A percentile compares a stretch with the other conserved stretches of the same genome.
Conservation (phyloP, 64 coral and sea anemone genomes). For the Montipora sp. region DNA sequence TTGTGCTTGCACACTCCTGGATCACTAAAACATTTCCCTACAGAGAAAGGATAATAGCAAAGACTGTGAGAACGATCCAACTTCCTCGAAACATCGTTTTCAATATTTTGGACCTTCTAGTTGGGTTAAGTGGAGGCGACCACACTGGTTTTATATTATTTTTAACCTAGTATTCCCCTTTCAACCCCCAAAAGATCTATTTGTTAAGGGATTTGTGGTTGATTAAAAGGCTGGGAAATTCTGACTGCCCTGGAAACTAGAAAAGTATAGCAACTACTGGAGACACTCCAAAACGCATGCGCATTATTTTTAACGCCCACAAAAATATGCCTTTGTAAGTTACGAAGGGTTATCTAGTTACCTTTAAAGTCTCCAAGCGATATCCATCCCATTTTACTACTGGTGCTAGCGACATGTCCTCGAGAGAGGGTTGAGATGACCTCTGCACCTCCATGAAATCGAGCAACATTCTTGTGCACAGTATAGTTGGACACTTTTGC, state of each 20-base stretch:
- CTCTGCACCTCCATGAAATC: background rate
- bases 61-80: background rate
- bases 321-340: background rate
- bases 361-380: constrained; percentile 39
- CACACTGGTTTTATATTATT: too few species aligned
- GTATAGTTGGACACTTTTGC: background rate
- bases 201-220: too few species aligned
- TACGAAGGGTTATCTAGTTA: background rate
- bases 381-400: constrained; percentile 21
- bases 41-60: background rate
- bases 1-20: constrained; percentile 72
- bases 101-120: background rate
- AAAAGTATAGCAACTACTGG: too few species aligned
- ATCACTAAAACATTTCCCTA: constrained; percentile 93
- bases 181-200: too few species aligned
- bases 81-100: too few species aligned
- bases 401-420: constrained; percentile 11
- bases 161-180: too few species aligned
- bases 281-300: too few species aligned
- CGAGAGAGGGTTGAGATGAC: background rate
- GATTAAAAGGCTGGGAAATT: too few species aligned
- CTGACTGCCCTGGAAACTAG: too few species aligned
- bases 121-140: too few species aligned
- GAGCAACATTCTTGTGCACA: background rate
- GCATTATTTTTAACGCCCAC: too few species aligned